Percentiles rank a stretch among this genome's conserved stretches.
Evolutionary conservation across 92 coral and sea anemone species (phyloP).

Genomic region (Umimayanthus kanabou): DNA sequence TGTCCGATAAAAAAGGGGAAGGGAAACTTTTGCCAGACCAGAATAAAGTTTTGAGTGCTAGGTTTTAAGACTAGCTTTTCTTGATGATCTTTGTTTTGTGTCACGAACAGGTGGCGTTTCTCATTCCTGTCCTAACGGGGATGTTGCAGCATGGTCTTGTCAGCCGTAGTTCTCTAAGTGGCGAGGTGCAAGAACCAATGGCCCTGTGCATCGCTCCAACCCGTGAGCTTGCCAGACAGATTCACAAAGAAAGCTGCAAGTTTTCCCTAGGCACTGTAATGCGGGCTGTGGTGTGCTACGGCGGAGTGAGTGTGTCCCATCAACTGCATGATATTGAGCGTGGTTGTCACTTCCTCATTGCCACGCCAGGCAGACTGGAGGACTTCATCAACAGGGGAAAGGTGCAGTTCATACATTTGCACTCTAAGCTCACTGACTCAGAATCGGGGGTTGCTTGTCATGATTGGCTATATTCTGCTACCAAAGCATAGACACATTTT

Average conservation of each 20-base stretch:
- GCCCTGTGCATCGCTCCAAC: conserved; percentile 96
- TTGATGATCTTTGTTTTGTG: neutral
- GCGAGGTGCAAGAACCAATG: conserved; percentile 80
- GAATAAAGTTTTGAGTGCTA: neutral
- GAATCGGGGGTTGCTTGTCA: neutral
- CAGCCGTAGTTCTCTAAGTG: conserved; percentile 57
- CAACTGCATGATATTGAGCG: conserved; percentile 68
- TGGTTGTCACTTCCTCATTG: conserved; percentile 92
- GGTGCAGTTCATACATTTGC: conserved; percentile 48
- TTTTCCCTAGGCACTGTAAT: conserved; percentile 86
- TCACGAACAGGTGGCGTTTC: conserved; percentile 74
- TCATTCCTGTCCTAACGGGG: conserved; percentile 82
- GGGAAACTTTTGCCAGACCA: too few relatives aligned
- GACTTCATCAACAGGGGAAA: conserved; percentile 77
- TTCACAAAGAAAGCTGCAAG: conserved; percentile 78
- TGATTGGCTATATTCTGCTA: neutral
- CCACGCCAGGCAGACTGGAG: conserved; percentile 91
- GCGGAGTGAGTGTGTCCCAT: conserved; percentile 91
- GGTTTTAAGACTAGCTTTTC: neutral
- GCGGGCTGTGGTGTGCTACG: conserved; percentile 81
- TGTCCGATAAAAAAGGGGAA: too few relatives aligned
- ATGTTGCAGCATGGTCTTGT: conserved; percentile 79
- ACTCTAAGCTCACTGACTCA: neutral
- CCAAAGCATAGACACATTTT: neutral
- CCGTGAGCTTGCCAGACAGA: conserved; percentile 93